A percentile compares a stretch with the other conserved stretches of the same genome.
These are phyloP conservation scores for Fistularia commersonii DNA, from an alignment of 2,797 vertebrate species.

Conservation along the genomic window DNA sequence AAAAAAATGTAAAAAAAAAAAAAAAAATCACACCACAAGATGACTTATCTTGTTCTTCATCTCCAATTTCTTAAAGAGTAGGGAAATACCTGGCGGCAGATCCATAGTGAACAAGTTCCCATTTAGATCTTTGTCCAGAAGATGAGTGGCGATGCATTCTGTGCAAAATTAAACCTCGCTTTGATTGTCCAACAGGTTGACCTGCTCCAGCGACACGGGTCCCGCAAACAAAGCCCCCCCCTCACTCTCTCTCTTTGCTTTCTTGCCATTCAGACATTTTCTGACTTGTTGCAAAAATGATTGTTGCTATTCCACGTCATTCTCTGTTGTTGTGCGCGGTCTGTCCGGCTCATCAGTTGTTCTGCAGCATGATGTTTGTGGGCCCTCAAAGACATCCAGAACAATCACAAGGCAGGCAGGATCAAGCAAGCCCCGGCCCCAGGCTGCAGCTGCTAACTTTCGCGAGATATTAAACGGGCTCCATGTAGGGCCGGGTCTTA, in stretches of 20 bases:
- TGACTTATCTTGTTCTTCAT: slow-evolving; percentile 2
- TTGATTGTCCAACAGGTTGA: slow-evolving; percentile 50
- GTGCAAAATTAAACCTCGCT: slow-evolving; percentile 49
- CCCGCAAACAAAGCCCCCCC: slow-evolving; percentile 52
- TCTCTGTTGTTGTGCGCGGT: slow-evolving; percentile 70
- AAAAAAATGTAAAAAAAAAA: neutral
- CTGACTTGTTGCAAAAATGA: slow-evolving; percentile 76
- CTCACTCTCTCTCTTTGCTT: slow-evolving; percentile 61
- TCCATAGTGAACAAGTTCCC: slow-evolving; percentile 72
- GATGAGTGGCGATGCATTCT: slow-evolving; percentile 66
- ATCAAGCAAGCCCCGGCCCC: slow-evolving; percentile 30
- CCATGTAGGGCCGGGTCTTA: no score
- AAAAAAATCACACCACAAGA: no score
- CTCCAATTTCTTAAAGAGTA: neutral
- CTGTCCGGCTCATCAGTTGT: slow-evolving; percentile 43
- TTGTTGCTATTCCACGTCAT: slow-evolving; percentile 68
- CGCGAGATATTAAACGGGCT: no score
- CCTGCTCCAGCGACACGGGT: slow-evolving; percentile 39
- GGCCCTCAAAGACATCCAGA: slow-evolving; percentile 78
- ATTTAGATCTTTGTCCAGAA: slow-evolving; percentile 62
- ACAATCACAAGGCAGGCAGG: slow-evolving; percentile 70
- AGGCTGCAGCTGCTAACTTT: slow-evolving; percentile 21
- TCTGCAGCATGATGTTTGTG: slow-evolving; percentile 59
- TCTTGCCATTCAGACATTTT: slow-evolving; percentile 75
- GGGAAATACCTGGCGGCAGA: slow-evolving; percentile 71